Base-by-base conservation (phyloP, 2,797 vertebrate species). In the Scomberomorus guttatus region DNA sequence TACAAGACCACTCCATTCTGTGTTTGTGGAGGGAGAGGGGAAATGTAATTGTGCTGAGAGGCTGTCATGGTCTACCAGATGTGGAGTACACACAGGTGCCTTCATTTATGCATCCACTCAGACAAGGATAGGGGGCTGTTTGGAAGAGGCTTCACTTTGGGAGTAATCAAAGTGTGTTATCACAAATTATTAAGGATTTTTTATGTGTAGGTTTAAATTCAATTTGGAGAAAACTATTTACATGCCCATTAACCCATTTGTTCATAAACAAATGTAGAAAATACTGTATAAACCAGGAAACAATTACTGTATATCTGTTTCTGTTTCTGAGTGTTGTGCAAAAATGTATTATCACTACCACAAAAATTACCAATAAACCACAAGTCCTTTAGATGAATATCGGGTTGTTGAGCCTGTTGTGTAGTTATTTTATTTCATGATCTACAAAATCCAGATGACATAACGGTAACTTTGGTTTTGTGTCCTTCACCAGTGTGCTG, bases 31-130 rank as follows among this genome's bases (percentile, higher is more conserved):
- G 65, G 58, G 65, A 86, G 66, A 74, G 79, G 70, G 39, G 20
- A 63, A 61, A 63, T 92, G 81, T 90, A 90, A 94, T 91, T 92
- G 83, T 79, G 59, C 61, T 77, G 42, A n/a, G 4, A 86, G 72
- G 79, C 60, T 73, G 80, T 75, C 69, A 71, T 56, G 77, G 58
- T 86, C 39, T 46, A 65, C 66, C 74, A 63, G 65, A 77, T 32
- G 64, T 29, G 50, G 60, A 81, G 15, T 5, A 46, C 25, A 58
- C 52, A 1, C 13, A 56, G 24, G 27, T 34, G 18, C 50, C 54
- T 50, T 37, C 20, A 64, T 55, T 37, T 54, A 15, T 34, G 39
- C 6, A 54, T 54, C 39, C 32, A 13, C 13, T 71, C 34, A 55
- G 9, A 46, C 58, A 11, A 54, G 25, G 10, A 27, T 8, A 42